Conservation (phyloP, 2,113 vertebrate species). For the Aphelocoma coerulescens region DNA sequence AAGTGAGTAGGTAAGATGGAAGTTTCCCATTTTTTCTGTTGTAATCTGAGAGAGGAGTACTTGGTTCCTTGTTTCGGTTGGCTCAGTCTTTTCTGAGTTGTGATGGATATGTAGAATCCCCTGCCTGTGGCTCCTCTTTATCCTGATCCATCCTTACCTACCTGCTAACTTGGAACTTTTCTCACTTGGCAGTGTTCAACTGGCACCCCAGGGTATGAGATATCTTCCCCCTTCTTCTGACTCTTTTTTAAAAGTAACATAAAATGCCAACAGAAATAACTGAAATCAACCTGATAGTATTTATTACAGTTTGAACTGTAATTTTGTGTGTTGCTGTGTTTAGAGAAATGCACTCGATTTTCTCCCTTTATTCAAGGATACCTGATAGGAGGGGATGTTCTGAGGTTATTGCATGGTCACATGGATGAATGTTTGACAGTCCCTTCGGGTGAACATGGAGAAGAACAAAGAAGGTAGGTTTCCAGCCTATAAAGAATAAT, state of each 20-base stretch:
- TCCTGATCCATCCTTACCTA: neutral
- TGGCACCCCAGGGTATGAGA: neutral
- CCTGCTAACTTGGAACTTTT: neutral
- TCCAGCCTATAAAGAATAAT: neutral
- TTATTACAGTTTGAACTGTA: neutral
- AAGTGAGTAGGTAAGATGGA: neutral
- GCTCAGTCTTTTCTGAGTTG: neutral
- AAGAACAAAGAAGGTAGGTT: conserved; percentile 90
- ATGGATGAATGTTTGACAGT: conserved; percentile 98
- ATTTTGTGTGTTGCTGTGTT: rapidly evolving
- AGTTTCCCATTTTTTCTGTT: neutral
- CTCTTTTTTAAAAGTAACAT: neutral
- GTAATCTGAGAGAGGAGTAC: neutral
- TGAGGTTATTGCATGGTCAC: conserved; percentile 91
- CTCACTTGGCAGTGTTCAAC: neutral
- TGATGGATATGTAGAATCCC: neutral
- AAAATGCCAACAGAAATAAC: neutral
- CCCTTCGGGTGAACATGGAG: conserved; percentile 89
- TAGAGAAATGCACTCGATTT: neutral
- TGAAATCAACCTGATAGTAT: neutral
- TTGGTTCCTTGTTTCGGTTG: neutral
- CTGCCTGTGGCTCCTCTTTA: neutral
- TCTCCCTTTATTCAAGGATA: conserved; percentile 77
- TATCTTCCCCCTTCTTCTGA: neutral
- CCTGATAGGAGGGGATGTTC: conserved; percentile 92